Evolutionary conservation across 1,140 invertebrate genomes (phyloP).

Genomic region (Parasteatoda tepidariorum): DNA sequence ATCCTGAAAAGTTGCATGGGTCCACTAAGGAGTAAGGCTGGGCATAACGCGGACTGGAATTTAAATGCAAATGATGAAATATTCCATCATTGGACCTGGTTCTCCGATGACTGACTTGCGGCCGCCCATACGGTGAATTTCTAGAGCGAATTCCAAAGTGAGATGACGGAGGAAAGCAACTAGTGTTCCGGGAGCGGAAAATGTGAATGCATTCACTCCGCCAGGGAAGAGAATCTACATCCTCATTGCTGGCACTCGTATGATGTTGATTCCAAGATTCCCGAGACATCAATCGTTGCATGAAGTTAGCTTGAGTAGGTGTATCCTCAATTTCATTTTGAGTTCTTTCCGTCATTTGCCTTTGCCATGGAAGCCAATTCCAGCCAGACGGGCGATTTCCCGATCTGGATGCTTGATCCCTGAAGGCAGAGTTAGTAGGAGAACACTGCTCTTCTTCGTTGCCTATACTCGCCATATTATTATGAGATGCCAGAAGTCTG

Average conservation of each 20-base stretch:
- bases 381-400: conserved; percentile 36
- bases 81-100: conserved; percentile 63
- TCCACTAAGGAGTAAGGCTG: conserved; percentile 24
- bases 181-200: conserved; percentile 26
- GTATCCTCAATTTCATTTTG: neutral
- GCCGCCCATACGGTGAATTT: conserved; percentile 40
- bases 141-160: conserved; percentile 51
- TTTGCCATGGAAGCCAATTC: conserved; percentile 61
- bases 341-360: conserved; percentile 5
- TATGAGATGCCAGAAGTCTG: conserved; percentile 13
- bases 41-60: conserved; percentile 33
- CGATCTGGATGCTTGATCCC: neutral
- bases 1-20: conserved; percentile 45
- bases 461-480: neutral
- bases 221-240: conserved; percentile 49
- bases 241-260: neutral
- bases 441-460: conserved; percentile 23
- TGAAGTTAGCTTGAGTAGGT: conserved; percentile 20
- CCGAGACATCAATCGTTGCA: conserved; percentile 53
- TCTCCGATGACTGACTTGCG: conserved; percentile 39
- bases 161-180: conserved; percentile 10
- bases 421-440: neutral
- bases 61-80: conserved; percentile 63
- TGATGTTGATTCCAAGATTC: conserved; percentile 33
- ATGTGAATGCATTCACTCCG: conserved; percentile 58